Percentiles rank a stretch among this genome's conserved stretches.
Evolutionary conservation across 2,113 vertebrate genomes (phyloP).

Genomic region (Willisornis vidua): DNA sequence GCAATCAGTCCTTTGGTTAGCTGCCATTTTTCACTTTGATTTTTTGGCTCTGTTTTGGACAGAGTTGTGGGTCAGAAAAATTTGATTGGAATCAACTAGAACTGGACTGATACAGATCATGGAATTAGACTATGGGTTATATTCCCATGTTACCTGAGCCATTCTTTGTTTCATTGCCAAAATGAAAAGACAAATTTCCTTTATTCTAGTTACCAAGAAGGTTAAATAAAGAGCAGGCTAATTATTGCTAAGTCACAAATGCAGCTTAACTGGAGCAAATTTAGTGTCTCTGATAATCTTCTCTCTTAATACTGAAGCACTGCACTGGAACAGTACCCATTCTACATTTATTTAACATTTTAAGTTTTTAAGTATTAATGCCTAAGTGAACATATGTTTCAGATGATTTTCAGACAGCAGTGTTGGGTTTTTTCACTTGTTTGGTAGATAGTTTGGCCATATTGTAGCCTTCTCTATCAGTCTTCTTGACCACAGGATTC

Average conservation of each 20-base stretch:
- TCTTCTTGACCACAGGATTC: neutral
- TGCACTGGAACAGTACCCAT: neutral
- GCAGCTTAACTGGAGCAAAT: conserved; percentile 5
- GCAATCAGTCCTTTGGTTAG: neutral
- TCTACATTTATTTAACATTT: neutral
- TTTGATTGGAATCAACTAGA: neutral
- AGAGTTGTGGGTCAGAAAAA: neutral
- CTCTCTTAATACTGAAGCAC: neutral
- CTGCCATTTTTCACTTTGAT: neutral
- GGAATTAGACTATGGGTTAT: neutral
- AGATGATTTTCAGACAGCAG: neutral
- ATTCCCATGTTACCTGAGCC: neutral
- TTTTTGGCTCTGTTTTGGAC: neutral
- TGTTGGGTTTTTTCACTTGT: neutral
- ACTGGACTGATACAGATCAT: neutral
- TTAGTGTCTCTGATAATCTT: conserved; percentile 5
- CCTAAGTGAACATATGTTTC: neutral
- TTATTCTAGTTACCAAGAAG: neutral
- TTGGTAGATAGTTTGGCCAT: neutral
- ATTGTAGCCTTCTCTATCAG: neutral
- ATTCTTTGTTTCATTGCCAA: conserved; percentile 36
- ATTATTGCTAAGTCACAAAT: conserved; percentile 32
- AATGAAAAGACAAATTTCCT: neutral
- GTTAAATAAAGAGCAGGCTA: conserved; percentile 10
- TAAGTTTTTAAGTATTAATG: neutral